Percentiles rank a stretch among this genome's conserved stretches.
These are phyloP conservation scores for Nasua narica DNA, from an alignment of 2,797 vertebrate genomes.

Conservation along the genomic window DNA sequence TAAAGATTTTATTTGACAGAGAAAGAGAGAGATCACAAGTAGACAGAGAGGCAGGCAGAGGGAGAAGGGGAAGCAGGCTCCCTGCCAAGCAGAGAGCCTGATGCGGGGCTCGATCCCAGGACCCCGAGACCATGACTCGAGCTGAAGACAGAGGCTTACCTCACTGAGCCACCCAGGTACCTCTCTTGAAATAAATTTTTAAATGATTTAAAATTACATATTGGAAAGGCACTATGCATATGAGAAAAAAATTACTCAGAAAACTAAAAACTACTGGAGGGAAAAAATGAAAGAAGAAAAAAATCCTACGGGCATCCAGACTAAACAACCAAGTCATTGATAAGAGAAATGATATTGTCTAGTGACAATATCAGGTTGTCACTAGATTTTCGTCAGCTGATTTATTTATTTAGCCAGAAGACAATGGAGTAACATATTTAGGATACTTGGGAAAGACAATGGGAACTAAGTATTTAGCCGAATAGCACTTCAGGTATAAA, in stretches of 20 bases:
- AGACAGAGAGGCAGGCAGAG: too few species aligned
- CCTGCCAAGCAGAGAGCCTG: too few species aligned
- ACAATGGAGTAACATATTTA: background rate
- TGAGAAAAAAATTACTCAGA: background rate
- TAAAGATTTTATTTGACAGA: too few species aligned
- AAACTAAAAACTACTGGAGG: background rate
- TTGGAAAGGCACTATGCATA: background rate
- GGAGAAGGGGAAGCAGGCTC: too few species aligned
- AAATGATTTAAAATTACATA: conserved; percentile 2
- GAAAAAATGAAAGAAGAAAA: background rate
- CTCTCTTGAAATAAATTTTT: background rate
- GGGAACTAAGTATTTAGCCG: background rate
- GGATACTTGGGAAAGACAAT: background rate
- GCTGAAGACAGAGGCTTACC: too few species aligned
- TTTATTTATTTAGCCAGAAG: background rate
- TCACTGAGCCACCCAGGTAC: too few species aligned
- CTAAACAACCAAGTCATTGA: background rate
- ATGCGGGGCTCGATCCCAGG: too few species aligned
- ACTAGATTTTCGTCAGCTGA: background rate
- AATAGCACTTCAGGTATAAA: background rate
- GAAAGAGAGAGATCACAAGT: too few species aligned
- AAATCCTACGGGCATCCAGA: background rate
- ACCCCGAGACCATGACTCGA: too few species aligned
- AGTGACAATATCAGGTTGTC: background rate
- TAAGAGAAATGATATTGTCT: background rate